Evolutionary conservation across 2,888 invertebrate genomes (phyloP), one percentile per base, ranked within the genome.

Genomic region (Phaedon cochleariae): DNA sequence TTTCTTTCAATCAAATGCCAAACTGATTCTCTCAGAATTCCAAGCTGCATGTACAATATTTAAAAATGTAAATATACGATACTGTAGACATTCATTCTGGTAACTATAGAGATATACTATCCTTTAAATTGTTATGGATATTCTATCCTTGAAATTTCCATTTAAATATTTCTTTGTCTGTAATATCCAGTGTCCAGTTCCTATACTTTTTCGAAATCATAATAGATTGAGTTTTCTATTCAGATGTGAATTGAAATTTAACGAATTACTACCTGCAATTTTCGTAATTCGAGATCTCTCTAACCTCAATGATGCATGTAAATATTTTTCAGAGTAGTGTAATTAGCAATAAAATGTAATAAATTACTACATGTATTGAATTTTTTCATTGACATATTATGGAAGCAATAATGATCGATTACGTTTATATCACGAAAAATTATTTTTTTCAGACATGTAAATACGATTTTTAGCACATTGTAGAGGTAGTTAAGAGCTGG

Each of bases 301-400:
- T 68, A 68, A 68, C 68, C 68, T 68, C 68, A 68, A 68, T 68
- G 68, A 59, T 46, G 51, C 55, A 52, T 68, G 65, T 68, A 68
- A 64, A 65, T 68, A 68, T 64, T 17, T 62, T 65, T 61, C 57
- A 59, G 45, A 61, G 64, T 68, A 65, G 68, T 68, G 68, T 68
- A 68, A 68, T 62, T 68, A 68, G 68, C 68, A 68, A 68, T 68
- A 68, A n/a, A 37, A 59, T 57, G 46, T 31, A 52, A 46, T 41
- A 20, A n/a, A 45, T 22, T 29, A 45, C 37, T 18, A 31, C 21
- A 41, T 22, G 17, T 58, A 41, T 41, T 41, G 15, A 41, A 41
- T 15, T 41, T 41, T 3, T 41, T 26, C 9, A n/a, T n/a, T n/a
- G n/a, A 20, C 54, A 54, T 54, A 15, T 26, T 26, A 26, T 17